Conservation (phyloP, 2,888 invertebrate species). For the Agapostemon virescens region DNA sequence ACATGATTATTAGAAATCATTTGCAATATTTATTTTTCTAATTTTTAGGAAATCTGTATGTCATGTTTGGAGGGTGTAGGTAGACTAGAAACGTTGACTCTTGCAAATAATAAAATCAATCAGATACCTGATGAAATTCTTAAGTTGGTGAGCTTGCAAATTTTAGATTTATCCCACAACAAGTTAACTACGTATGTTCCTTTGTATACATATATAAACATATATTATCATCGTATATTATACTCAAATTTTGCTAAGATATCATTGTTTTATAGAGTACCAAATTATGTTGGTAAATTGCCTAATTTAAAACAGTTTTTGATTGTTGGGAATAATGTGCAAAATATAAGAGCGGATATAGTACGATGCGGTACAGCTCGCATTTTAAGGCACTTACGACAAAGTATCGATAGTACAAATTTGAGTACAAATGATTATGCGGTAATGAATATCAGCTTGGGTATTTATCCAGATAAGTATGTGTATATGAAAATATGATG, state of each 20-base stretch:
- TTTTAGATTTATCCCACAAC: slow-evolving; percentile 93
- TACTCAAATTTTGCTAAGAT: slow-evolving; percentile 13
- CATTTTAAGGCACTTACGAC: slow-evolving; percentile 89
- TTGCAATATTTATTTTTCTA: slow-evolving; percentile 55
- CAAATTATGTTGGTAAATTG: slow-evolving; percentile 86
- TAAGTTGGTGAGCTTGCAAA: slow-evolving; percentile 87
- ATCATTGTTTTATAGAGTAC: slow-evolving; percentile 82
- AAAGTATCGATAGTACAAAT: slow-evolving; percentile 82
- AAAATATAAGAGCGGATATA: slow-evolving; percentile 90
- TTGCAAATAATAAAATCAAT: slow-evolving; percentile 91
- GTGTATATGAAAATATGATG: slow-evolving; percentile 52
- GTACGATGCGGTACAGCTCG: slow-evolving; percentile 91
- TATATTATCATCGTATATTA: background rate
- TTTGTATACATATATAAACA: background rate
- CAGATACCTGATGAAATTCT: slow-evolving; percentile 90
- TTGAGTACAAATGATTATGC: slow-evolving; percentile 78
- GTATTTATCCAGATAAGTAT: slow-evolving; percentile 83
- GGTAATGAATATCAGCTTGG: slow-evolving; percentile 67
- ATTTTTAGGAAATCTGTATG: slow-evolving; percentile 85
- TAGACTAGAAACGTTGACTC: slow-evolving; percentile 87
- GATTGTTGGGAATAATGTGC: slow-evolving; percentile 92
- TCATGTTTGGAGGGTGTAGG: slow-evolving; percentile 88
- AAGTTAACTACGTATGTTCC: slow-evolving; percentile 82
- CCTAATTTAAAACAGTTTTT: slow-evolving; percentile 90
- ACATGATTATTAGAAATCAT: background rate